phyloP scores from a whole-genome alignment of 2,797 vertebrate species.

The Choloepus didactylus region DNA sequence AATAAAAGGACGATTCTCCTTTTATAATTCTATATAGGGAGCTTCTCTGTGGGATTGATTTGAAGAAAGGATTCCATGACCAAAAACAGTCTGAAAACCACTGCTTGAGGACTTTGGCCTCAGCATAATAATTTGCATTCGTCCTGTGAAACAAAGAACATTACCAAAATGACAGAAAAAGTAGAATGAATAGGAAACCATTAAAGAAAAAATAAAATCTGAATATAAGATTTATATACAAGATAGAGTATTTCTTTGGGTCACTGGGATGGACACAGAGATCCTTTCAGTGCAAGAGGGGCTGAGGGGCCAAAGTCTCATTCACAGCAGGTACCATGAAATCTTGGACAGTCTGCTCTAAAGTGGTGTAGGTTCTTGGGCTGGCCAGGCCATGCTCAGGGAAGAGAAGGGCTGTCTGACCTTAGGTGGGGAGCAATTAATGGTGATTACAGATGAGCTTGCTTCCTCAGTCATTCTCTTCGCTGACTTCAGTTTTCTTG shows the following conservation, averaged over 20 bases:
- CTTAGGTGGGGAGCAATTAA: neutral
- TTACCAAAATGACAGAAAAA: neutral
- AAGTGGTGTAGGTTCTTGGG: neutral
- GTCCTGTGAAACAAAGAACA: neutral
- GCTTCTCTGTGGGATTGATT: neutral
- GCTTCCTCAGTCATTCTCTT: neutral
- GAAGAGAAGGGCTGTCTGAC: neutral
- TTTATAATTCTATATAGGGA: neutral
- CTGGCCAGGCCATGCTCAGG: no score
- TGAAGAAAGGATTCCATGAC: neutral
- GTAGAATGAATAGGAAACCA: neutral
- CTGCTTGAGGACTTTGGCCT: neutral
- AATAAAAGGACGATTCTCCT: neutral
- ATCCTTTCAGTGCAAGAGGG: no score
- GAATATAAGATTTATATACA: neutral
- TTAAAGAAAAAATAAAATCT: neutral
- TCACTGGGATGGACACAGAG: neutral
- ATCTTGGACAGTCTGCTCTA: neutral
- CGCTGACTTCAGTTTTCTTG: neutral
- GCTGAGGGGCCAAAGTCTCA: neutral
- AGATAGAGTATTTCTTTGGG: neutral
- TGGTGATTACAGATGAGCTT: neutral
- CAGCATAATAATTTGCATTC: neutral
- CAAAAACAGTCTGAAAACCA: neutral
- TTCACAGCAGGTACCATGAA: neutral